Base-by-base conservation (phyloP, 2,888 invertebrate genomes). In the Torymus tubicola region DNA sequence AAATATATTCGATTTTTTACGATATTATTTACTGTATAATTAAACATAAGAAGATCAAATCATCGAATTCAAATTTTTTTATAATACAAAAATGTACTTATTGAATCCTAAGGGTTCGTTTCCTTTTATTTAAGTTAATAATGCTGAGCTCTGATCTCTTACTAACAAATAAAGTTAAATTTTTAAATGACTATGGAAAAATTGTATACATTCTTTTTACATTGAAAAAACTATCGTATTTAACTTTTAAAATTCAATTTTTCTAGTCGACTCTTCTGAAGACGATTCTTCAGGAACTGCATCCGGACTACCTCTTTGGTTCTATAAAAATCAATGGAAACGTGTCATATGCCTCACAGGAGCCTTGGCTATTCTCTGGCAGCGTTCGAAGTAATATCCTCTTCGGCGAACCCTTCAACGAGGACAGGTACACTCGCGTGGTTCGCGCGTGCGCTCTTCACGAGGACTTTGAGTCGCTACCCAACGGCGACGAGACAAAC, bases 341-440 rank as follows among this genome's bases (percentile, higher is more conserved):
- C 64, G 87, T 95, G n/a, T 94, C 95, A 24, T 97, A 97, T 89
- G 95, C 96, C 0, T 93, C 95, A 84, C 97, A 97, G 90, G 96
- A 97, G 88, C 93, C 97, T 13, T 98, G 97, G 97, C 93, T 95
- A 0, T 95, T 95, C 88, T 94, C 94, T 1, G 93, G 94, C 24
- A 94, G 95, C 1, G 93, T 97, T 0, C 92, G 95, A 73, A 96
- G 97, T 87, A 98, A 98, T 91, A 96, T 98, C 85, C 89, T 96
- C 18, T 97, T 98, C 89, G 97, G 97, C 0, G 91, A 93, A 83
- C 91, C 93, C 0, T 95, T 92, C 87, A 92, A 94, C 82, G 91
- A 93, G 73, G 92, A 92, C 76, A 92, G 93, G 87, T 95, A 94
- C 76, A 86, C 89, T 14, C 84, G 85, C 12, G 90, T 91, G 1